Evolutionary conservation across 2,113 vertebrate species (phyloP).

Genomic region (Rhadina sibilatrix): DNA sequence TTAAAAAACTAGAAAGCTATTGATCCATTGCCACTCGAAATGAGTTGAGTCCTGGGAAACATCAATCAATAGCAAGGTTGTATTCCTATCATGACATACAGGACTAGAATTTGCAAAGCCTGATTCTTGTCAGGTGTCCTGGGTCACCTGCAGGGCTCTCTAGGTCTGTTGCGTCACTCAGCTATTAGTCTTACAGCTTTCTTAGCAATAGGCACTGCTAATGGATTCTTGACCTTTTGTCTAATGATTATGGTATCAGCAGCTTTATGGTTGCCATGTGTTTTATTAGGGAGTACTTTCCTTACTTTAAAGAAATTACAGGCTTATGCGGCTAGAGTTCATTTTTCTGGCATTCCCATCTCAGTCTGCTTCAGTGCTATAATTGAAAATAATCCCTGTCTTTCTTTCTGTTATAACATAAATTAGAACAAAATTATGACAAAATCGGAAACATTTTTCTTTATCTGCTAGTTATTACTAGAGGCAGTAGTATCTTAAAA

Average conservation of each 20-base stretch:
- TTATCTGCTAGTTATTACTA: not conserved
- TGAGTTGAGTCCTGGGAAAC: not conserved
- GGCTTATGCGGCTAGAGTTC: not conserved
- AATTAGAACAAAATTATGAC: not conserved
- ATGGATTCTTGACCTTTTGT: not conserved
- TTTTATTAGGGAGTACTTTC: not conserved
- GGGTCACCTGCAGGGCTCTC: not conserved
- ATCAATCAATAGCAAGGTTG: not conserved
- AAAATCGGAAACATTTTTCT: not conserved
- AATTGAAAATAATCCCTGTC: not conserved
- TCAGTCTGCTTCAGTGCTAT: not conserved
- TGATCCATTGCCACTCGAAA: not conserved
- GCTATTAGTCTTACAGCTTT: not conserved
- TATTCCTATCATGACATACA: not conserved
- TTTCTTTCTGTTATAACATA: not conserved
- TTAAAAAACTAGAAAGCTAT: slow-evolving; percentile 2
- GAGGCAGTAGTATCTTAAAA: not conserved
- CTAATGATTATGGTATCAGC: not conserved
- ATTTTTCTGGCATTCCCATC: not conserved
- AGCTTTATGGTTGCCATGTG: not conserved
- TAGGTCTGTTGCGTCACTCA: not conserved
- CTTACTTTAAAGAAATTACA: not conserved
- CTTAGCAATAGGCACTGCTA: not conserved
- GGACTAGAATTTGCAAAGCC: not conserved
- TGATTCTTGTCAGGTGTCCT: not conserved